These are phyloP conservation scores for Napeogenes sylphis DNA, from an alignment of 2,888 invertebrate species.

Conservation along the genomic window DNA sequence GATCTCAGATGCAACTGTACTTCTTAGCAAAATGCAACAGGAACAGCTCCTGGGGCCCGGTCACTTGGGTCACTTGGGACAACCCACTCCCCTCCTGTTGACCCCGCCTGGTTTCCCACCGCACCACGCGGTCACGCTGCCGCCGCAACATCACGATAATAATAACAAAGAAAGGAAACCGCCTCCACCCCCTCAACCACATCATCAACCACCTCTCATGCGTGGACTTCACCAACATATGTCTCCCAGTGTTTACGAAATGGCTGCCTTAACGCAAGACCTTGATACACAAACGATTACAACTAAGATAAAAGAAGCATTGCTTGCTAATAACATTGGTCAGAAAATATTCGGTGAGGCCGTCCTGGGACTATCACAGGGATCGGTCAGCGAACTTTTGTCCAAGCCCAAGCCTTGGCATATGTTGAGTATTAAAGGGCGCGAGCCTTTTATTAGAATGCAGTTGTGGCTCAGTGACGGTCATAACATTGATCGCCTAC, in stretches of 20 bases:
- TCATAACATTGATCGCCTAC: constrained; percentile 94
- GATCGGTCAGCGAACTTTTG: constrained; percentile 96
- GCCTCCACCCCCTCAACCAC: constrained; percentile 77
- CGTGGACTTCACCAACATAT: constrained; percentile 88
- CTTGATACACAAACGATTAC: constrained; percentile 97
- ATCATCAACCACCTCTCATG: constrained; percentile 81
- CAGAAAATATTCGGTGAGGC: constrained; percentile 99
- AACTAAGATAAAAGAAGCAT: constrained; percentile 96
- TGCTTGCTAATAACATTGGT: constrained; percentile 97
- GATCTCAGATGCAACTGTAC: constrained; percentile 83
- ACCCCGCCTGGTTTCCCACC: constrained; percentile 88
- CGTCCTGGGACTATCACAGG: constrained; percentile 96
- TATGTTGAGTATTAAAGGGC: constrained; percentile 98
- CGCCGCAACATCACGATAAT: constrained; percentile 77
- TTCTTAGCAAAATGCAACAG: constrained; percentile 84
- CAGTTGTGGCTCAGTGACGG: constrained; percentile 98
- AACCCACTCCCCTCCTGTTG: constrained; percentile 80
- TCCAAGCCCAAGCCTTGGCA: constrained; percentile 99
- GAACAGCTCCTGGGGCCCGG: constrained; percentile 79
- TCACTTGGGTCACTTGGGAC: constrained; percentile 74
- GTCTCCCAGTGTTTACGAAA: constrained; percentile 97
- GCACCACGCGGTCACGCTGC: constrained; percentile 83
- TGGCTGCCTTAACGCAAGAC: constrained; percentile 97
- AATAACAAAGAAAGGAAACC: constrained; percentile 78
- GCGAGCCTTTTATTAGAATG: constrained; percentile 97